Conservation (phyloP, 2,797 vertebrate genomes). For the Catostomus latipinnis region DNA sequence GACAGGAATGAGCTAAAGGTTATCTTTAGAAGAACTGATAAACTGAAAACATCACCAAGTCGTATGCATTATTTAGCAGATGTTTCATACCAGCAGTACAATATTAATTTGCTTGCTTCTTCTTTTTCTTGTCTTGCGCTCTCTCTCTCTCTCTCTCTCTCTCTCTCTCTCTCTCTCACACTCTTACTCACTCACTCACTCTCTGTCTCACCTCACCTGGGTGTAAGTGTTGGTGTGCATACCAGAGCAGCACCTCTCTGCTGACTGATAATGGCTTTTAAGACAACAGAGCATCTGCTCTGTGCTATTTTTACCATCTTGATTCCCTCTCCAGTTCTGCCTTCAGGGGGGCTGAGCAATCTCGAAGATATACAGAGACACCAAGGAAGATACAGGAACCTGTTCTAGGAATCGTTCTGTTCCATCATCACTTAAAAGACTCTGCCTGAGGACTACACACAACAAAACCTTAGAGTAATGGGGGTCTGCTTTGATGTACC, state of each 20-base stretch:
- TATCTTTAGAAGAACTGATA: slow-evolving; percentile 25
- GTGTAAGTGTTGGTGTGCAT: slow-evolving; percentile 48
- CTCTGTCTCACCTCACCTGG: slow-evolving; percentile 18
- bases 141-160: too few species aligned
- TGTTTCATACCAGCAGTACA: slow-evolving; percentile 18
- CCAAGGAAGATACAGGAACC: slow-evolving; percentile 6
- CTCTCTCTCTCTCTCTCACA: too few species aligned
- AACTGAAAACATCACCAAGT: slow-evolving; percentile 23
- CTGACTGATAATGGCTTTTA: slow-evolving; percentile 63
- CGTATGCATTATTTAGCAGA: slow-evolving; percentile 35
- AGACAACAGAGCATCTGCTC: slow-evolving; percentile 59
- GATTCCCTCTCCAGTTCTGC: slow-evolving; percentile 52
- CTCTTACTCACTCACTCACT: too few species aligned
- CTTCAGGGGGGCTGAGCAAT: slow-evolving; percentile 43
- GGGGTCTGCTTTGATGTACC: slow-evolving; percentile 31
- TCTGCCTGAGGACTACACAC: slow-evolving; percentile 26
- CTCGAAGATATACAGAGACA: slow-evolving; percentile 29
- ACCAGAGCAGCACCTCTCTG: slow-evolving; percentile 52
- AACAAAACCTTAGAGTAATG: slow-evolving; percentile 12
- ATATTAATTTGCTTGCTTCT: background rate
- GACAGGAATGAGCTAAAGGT: background rate
- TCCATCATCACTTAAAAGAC: slow-evolving; percentile 22
- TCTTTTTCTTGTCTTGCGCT: background rate
- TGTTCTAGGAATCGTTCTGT: slow-evolving; percentile 15
- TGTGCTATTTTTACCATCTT: slow-evolving; percentile 59